Evolutionary conservation across 2,888 invertebrate species (phyloP).

Genomic region (Blomia tropicalis): DNA sequence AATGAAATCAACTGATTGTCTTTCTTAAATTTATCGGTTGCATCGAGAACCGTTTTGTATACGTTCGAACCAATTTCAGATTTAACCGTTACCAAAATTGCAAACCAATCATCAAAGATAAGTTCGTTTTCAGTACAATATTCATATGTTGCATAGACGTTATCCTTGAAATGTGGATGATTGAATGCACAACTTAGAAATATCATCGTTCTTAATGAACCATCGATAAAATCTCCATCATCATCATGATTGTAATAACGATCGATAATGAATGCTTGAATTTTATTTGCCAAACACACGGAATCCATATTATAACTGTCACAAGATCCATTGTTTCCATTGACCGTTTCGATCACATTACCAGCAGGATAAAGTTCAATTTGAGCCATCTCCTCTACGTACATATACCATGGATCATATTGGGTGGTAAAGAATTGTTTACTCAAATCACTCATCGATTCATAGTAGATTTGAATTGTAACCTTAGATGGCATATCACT

Average conservation of each 20-base stretch:
- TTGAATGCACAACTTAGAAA: slow-evolving; percentile 17
- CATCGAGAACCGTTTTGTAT: slow-evolving; percentile 1
- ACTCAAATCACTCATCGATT: slow-evolving; percentile 18
- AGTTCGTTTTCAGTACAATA: slow-evolving; percentile 6
- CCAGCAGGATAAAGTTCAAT: slow-evolving; percentile 18
- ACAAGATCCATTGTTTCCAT: background rate
- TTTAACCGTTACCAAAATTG: background rate
- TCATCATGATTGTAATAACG: background rate
- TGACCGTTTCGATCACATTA: slow-evolving; percentile 9
- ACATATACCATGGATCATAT: slow-evolving; percentile 2
- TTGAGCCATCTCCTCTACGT: slow-evolving; percentile 21
- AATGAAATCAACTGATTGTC: background rate
- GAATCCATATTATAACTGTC: background rate
- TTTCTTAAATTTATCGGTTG: slow-evolving; percentile 3
- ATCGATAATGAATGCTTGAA: slow-evolving; percentile 20
- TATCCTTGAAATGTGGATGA: slow-evolving; percentile 14
- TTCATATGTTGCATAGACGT: background rate
- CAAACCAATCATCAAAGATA: slow-evolving; percentile 8
- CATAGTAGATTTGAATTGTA: slow-evolving; percentile 15
- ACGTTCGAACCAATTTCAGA: background rate
- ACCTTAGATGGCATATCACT: background rate
- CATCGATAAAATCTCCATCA: slow-evolving; percentile 18
- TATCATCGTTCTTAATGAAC: slow-evolving; percentile 7
- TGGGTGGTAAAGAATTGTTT: slow-evolving; percentile 17
- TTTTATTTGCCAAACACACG: slow-evolving; percentile 17